phyloP scores from a whole-genome alignment of 2,113 vertebrate species.

The Monarcha castaneiventris region DNA sequence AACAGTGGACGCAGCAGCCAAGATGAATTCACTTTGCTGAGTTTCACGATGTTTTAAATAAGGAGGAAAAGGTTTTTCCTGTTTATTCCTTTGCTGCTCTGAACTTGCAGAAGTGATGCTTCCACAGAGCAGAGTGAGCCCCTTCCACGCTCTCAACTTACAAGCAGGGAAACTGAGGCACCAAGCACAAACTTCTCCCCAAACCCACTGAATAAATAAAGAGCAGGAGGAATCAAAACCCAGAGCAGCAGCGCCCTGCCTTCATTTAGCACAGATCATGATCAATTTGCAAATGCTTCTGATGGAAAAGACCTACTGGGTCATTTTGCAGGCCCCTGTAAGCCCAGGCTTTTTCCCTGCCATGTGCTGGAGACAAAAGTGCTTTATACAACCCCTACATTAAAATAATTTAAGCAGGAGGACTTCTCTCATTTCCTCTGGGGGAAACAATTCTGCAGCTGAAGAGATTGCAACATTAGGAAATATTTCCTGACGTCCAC shows the following conservation, averaged over 20 bases:
- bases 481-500: constrained; percentile 30
- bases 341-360: neutral
- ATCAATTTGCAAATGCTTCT: neutral
- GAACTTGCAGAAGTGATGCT: neutral
- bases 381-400: neutral
- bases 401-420: constrained; percentile 34
- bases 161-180: neutral
- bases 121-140: neutral
- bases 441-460: constrained; percentile 6
- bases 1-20: neutral
- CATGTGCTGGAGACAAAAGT: neutral
- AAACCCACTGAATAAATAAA: neutral
- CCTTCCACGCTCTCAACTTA: neutral
- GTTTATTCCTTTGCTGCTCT: neutral
- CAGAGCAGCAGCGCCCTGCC: neutral
- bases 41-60: neutral
- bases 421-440: constrained; percentile 22
- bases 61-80: neutral
- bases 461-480: constrained; percentile 39
- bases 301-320: neutral
- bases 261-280: neutral
- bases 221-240: neutral
- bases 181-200: neutral
- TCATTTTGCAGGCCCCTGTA: neutral
- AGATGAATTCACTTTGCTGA: neutral